A percentile compares a stretch with the other conserved stretches of the same genome.
Conservation (phyloP, 2,113 vertebrate genomes). For the Zapornia atra region DNA sequence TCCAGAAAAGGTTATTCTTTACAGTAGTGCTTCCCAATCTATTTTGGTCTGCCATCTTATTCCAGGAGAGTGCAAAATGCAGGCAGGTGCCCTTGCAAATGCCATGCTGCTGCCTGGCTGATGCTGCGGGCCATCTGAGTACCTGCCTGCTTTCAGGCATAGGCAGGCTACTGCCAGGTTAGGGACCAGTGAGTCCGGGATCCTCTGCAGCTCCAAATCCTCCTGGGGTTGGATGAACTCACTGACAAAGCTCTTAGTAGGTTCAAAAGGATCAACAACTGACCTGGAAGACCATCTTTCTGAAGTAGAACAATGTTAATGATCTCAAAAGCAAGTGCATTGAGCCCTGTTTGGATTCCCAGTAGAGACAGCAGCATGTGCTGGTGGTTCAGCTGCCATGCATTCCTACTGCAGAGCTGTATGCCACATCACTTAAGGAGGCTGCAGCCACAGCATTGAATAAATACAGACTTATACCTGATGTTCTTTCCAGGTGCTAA, state of each 20-base stretch:
- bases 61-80: background rate
- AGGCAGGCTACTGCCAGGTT: background rate
- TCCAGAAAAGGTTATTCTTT: background rate
- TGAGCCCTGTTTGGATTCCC: background rate
- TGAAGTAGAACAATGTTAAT: background rate
- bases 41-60: background rate
- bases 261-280: background rate
- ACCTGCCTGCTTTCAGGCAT: background rate
- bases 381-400: background rate
- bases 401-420: accelerated
- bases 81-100: background rate
- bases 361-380: background rate
- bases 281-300: background rate
- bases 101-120: background rate
- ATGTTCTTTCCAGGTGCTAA: background rate
- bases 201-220: background rate
- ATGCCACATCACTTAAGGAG: background rate
- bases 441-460: background rate
- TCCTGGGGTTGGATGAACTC: background rate
- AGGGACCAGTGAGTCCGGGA: background rate
- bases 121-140: background rate
- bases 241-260: background rate
- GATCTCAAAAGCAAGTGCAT: background rate
- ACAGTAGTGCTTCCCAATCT: background rate
- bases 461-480: background rate